These are phyloP conservation scores for Zoanthus solanderi DNA, from an alignment of 92 coral and sea anemone genomes.

Conservation along the genomic window DNA sequence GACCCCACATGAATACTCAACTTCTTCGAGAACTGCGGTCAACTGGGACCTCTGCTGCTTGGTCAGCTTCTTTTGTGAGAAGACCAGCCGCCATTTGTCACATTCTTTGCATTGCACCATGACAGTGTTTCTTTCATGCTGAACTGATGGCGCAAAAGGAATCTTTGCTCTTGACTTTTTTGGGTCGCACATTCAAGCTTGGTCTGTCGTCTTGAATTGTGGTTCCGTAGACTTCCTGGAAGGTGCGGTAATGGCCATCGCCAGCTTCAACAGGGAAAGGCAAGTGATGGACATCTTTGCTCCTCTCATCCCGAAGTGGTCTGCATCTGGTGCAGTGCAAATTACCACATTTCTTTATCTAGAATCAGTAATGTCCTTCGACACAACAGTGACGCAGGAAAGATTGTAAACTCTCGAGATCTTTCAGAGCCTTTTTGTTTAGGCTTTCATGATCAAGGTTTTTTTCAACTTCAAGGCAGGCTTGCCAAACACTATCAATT, in stretches of 20 bases:
- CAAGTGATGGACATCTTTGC: constrained; percentile 50
- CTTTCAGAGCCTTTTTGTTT: constrained; percentile 18
- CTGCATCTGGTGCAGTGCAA: constrained; percentile 42
- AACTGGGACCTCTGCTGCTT: constrained; percentile 43
- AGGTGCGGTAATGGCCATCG: constrained; percentile 53
- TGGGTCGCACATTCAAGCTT: constrained; percentile 47
- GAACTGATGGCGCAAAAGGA: constrained; percentile 54
- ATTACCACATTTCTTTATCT: constrained; percentile 40
- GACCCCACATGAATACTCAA: constrained; percentile 48
- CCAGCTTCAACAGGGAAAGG: constrained; percentile 52
- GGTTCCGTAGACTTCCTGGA: constrained; percentile 51
- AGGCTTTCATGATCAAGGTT: neutral
- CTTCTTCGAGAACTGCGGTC: constrained; percentile 44
- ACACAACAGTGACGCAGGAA: constrained; percentile 20
- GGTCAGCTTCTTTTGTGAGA: constrained; percentile 55
- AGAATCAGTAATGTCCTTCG: constrained; percentile 52
- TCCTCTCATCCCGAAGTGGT: constrained; percentile 47
- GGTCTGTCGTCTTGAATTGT: constrained; percentile 56
- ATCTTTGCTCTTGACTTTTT: constrained; percentile 37
- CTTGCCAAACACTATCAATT: neutral
- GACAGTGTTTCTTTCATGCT: constrained; percentile 47
- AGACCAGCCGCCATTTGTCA: constrained; percentile 64
- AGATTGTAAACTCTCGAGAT: constrained; percentile 22
- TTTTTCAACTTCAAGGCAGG: neutral
- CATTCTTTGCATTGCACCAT: constrained; percentile 51